Evolutionary conservation across 2,888 invertebrate genomes (phyloP).

Genomic region (Aleiodes leptofemur): DNA sequence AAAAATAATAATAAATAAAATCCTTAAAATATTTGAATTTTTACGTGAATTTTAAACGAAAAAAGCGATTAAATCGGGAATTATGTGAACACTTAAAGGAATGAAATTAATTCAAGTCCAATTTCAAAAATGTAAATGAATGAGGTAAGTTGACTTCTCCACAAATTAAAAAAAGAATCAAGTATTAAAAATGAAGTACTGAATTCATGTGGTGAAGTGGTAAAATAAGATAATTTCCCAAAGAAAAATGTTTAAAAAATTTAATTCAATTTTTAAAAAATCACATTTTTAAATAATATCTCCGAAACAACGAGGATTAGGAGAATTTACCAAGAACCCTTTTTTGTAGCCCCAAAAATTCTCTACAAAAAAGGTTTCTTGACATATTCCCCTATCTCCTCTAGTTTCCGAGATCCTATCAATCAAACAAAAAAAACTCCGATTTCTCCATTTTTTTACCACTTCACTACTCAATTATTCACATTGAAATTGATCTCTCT

Average conservation of each 20-base stretch:
- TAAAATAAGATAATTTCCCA: no score
- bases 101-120: constrained; percentile 5
- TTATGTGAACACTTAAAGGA: no score
- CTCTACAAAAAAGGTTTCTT: no score
- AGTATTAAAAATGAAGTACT: background rate
- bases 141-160: constrained; percentile 45
- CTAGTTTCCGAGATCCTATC: background rate
- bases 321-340: no score
- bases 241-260: no score
- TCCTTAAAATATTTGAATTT: background rate
- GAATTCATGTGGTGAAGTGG: background rate
- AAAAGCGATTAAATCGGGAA: background rate
- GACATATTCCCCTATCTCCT: background rate
- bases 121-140: constrained; percentile 24
- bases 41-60: no score
- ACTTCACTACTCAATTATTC: background rate
- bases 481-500: no score
- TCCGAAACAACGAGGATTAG: no score
- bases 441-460: no score
- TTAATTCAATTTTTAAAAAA: no score
- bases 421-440: no score
- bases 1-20: background rate
- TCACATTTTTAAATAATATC: background rate
- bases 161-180: constrained; percentile 2
- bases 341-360: no score